Evolutionary conservation across 1,140 invertebrate species (phyloP).

Genomic region (Pararge aegeria): DNA sequence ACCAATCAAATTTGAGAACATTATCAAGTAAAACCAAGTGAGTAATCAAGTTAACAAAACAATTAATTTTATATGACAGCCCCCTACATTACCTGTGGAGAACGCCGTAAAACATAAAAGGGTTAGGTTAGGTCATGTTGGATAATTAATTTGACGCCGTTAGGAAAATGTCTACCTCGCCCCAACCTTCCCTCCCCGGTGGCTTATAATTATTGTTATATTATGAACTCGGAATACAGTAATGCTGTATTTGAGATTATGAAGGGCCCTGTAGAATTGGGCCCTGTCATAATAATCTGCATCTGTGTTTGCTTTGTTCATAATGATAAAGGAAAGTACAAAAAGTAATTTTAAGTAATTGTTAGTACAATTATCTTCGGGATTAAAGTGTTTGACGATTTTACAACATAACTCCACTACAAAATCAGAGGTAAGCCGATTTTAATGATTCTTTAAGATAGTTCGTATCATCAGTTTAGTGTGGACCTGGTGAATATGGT

Average conservation of each 20-base stretch:
- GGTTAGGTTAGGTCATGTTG: slow-evolving; percentile 40
- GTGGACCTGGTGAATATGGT: too few relatives aligned
- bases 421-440: too few relatives aligned
- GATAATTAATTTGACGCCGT: slow-evolving; percentile 39
- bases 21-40: neutral
- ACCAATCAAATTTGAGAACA: neutral
- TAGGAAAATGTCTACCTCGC: slow-evolving; percentile 29
- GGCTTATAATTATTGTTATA: slow-evolving; percentile 35
- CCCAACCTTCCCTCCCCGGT: slow-evolving; percentile 17
- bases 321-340: neutral
- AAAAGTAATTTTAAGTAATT: too few relatives aligned
- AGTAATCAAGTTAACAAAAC: slow-evolving; percentile 2
- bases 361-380: too few relatives aligned
- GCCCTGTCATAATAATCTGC: neutral
- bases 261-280: neutral
- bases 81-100: slow-evolving; percentile 8
- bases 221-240: neutral
- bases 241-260: neutral
- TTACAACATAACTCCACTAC: too few relatives aligned
- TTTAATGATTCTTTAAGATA: too few relatives aligned
- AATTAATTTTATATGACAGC: slow-evolving; percentile 25
- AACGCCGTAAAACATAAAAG: slow-evolving; percentile 32
- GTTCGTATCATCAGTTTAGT: too few relatives aligned
- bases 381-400: too few relatives aligned
- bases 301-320: neutral